phyloP scores from a whole-genome alignment of 2,888 invertebrate genomes.

The Clostera curtula region DNA sequence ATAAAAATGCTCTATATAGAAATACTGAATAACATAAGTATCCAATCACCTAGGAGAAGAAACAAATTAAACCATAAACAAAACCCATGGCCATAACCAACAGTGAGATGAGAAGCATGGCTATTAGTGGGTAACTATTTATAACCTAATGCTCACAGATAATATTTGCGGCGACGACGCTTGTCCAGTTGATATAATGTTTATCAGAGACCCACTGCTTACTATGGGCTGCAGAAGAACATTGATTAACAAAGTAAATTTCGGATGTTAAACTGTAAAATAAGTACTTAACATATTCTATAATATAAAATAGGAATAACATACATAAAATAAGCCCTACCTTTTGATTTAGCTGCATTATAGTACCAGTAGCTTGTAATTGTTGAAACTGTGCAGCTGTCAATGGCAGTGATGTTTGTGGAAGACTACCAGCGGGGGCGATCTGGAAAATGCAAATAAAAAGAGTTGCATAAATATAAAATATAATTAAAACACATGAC shows the following conservation, averaged over 20 bases:
- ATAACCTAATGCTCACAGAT: conserved; percentile 58
- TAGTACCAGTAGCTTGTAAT: conserved; percentile 57
- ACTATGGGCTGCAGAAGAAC: conserved; percentile 60
- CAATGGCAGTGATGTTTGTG: conserved; percentile 55
- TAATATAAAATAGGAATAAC: no score
- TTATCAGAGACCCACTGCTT: conserved; percentile 68
- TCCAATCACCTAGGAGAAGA: no score
- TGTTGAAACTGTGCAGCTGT: conserved; percentile 63
- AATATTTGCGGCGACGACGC: conserved; percentile 64
- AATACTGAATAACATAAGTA: no score
- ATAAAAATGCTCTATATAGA: no score
- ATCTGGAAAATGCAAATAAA: conserved; percentile 34
- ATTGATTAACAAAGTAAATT: no score
- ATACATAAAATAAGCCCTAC: conserved; percentile 34
- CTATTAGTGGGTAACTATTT: conserved; percentile 30
- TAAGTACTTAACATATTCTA: no score
- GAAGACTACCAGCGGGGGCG: conserved; percentile 57
- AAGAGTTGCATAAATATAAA: no score
- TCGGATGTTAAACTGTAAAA: no score
- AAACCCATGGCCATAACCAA: conserved; percentile 26
- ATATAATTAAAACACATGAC: no score
- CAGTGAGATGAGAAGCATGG: conserved; percentile 19
- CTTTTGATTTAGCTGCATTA: conserved; percentile 69
- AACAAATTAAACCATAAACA: conserved; percentile 13
- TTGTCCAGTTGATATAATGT: conserved; percentile 70